Conservation (phyloP, 2,797 vertebrate species). For the Macrochelys suwanniensis region DNA sequence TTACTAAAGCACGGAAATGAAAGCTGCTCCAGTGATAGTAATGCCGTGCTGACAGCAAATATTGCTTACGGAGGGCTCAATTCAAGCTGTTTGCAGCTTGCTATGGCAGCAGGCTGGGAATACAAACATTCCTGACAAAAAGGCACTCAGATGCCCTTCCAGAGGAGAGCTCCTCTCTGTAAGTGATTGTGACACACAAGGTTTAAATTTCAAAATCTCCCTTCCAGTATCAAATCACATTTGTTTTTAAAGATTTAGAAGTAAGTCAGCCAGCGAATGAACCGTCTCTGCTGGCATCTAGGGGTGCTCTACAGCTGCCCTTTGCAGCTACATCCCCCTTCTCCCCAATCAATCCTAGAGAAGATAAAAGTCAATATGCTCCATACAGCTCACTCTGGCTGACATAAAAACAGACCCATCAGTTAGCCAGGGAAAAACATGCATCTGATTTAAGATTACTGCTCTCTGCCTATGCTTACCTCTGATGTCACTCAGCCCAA, state of each 20-base stretch:
- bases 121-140: rapidly evolving
- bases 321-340: slow-evolving; percentile 41
- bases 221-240: not conserved
- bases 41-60: rapidly evolving
- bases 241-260: not conserved
- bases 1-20: not conserved
- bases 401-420: slow-evolving; percentile 7
- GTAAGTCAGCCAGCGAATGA: not conserved
- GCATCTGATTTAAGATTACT: not conserved
- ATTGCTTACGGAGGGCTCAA: not conserved
- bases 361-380: not conserved
- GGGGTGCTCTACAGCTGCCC: not conserved
- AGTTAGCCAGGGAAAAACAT: not conserved
- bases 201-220: not conserved
- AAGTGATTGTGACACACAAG: not conserved
- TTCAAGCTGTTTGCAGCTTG: not conserved
- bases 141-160: too few species aligned
- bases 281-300: rapidly evolving
- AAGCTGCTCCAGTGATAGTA: rapidly evolving
- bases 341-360: not conserved
- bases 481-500: rapidly evolving
- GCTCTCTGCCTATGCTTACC: not conserved
- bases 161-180: rapidly evolving
- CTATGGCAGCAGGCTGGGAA: not conserved
- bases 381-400: not conserved